Evolutionary conservation across 2,113 vertebrate species (phyloP).

Genomic region (Plecotus auritus): DNA sequence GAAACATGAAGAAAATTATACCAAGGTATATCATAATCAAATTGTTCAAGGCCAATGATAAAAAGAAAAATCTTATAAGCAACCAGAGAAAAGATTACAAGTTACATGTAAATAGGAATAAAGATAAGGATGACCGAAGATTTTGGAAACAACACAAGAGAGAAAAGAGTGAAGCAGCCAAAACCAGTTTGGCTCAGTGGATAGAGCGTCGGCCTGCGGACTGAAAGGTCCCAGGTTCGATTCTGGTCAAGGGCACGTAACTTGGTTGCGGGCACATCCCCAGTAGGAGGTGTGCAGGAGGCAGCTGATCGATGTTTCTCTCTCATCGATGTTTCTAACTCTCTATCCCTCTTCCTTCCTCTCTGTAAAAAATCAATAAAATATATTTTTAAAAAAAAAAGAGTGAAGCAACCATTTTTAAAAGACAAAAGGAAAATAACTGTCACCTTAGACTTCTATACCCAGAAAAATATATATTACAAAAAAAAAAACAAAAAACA

Average conservation of each 20-base stretch:
- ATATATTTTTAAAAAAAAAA: too few relatives aligned
- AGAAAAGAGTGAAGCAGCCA: too few relatives aligned
- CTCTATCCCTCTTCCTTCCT: too few relatives aligned
- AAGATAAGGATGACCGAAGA: background rate
- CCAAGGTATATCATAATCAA: background rate
- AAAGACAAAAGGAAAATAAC: background rate
- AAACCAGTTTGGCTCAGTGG: too few relatives aligned
- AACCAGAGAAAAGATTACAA: background rate
- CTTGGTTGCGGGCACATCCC: too few relatives aligned
- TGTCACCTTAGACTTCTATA: background rate
- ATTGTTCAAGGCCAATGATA: background rate
- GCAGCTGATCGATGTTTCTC: too few relatives aligned
- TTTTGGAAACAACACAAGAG: background rate
- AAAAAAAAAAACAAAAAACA: background rate
- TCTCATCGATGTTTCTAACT: too few relatives aligned
- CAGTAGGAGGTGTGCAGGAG: too few relatives aligned
- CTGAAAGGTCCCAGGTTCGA: too few relatives aligned
- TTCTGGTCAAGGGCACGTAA: too few relatives aligned
- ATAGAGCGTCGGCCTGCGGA: too few relatives aligned
- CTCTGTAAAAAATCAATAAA: too few relatives aligned
- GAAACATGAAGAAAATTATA: background rate
- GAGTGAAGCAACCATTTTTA: background rate
- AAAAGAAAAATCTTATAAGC: background rate
- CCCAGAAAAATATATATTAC: background rate
- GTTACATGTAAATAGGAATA: background rate